A percentile compares a stretch with the other conserved stretches of the same genome.
Conservation (phyloP, 2,888 invertebrate species). For the Polyommatus icarus region DNA sequence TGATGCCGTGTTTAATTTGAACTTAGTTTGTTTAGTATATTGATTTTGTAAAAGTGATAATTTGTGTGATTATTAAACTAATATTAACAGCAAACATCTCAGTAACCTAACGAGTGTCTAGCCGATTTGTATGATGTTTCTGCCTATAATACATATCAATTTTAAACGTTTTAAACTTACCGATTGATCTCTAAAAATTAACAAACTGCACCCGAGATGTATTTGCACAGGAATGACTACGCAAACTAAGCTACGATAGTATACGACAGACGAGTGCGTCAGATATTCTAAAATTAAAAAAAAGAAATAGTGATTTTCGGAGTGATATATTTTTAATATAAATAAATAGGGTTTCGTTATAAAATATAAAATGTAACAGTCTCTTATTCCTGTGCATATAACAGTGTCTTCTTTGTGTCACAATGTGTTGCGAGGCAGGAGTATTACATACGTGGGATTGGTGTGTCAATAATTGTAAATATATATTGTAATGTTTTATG, state of each 20-base stretch:
- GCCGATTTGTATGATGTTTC: conserved; percentile 43
- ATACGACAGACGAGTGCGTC: conserved; percentile 21
- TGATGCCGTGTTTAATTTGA: conserved; percentile 44
- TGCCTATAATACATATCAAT: conserved; percentile 68
- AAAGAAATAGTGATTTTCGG: conserved; percentile 27
- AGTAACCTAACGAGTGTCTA: conserved; percentile 34
- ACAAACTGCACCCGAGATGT: conserved; percentile 23
- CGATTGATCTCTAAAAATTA: conserved; percentile 59
- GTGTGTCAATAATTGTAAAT: conserved; percentile 77
- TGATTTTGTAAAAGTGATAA: conserved; percentile 41
- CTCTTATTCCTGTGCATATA: conserved; percentile 33
- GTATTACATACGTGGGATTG: conserved; percentile 69
- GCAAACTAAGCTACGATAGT: conserved; percentile 17
- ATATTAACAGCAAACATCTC: conserved; percentile 35
- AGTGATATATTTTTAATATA: conserved; percentile 33
- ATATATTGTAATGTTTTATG: conserved; percentile 67
- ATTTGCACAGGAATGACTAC: conserved; percentile 32
- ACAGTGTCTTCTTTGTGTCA: conserved; percentile 41
- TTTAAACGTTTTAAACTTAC: conserved; percentile 57
- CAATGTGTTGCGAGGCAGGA: conserved; percentile 68
- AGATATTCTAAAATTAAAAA: conserved; percentile 30
- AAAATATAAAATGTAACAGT: conserved; percentile 9
- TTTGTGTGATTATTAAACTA: conserved; percentile 43
- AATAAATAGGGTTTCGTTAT: conserved; percentile 21
- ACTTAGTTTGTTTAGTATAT: conserved; percentile 42